Evolutionary conservation across 1,140 invertebrate genomes (phyloP).

Genomic region (Drosophila guanche): DNA sequence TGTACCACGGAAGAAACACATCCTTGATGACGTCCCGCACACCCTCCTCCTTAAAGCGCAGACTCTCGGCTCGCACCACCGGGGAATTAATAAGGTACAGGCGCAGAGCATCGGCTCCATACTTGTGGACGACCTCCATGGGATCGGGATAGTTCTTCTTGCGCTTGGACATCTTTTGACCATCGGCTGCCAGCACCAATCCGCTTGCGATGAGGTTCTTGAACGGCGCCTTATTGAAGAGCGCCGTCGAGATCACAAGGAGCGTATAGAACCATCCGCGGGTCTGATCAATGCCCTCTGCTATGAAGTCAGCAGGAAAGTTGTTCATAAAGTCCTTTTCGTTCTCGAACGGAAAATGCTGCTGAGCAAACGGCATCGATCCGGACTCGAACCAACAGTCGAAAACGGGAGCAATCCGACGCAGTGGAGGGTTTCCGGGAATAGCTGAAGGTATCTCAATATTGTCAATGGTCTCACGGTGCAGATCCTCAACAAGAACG

Average conservation of each 20-base stretch:
- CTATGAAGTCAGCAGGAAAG: constrained; percentile 99
- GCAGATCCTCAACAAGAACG: constrained; percentile 93
- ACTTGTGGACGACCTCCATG: constrained; percentile 94
- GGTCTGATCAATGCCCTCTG: constrained; percentile 99
- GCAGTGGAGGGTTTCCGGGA: constrained; percentile 92
- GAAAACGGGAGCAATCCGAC: constrained; percentile 96
- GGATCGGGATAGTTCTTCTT: constrained; percentile 99
- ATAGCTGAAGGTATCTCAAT: constrained; percentile 96
- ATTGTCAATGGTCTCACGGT: constrained; percentile 97
- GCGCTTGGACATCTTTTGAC: constrained; percentile 99
- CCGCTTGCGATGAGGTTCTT: constrained; percentile 99
- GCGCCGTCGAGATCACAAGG: constrained; percentile 96
- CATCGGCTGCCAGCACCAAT: constrained; percentile 96
- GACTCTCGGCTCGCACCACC: constrained; percentile 97
- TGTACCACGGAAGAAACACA: constrained; percentile 99
- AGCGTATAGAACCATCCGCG: constrained; percentile 99
- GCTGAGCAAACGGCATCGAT: constrained; percentile 99
- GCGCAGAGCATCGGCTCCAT: constrained; percentile 98
- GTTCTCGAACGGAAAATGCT: constrained; percentile 98
- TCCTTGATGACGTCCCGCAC: constrained; percentile 98
- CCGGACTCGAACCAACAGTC: constrained; percentile 99
- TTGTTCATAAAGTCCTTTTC: constrained; percentile 95
- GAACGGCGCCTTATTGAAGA: constrained; percentile 98
- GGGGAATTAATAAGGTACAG: constrained; percentile 99
- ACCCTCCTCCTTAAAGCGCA: constrained; percentile 98